These are phyloP conservation scores for Drosophila koepferae DNA, from an alignment of 2,888 invertebrate genomes.

Conservation along the genomic window DNA sequence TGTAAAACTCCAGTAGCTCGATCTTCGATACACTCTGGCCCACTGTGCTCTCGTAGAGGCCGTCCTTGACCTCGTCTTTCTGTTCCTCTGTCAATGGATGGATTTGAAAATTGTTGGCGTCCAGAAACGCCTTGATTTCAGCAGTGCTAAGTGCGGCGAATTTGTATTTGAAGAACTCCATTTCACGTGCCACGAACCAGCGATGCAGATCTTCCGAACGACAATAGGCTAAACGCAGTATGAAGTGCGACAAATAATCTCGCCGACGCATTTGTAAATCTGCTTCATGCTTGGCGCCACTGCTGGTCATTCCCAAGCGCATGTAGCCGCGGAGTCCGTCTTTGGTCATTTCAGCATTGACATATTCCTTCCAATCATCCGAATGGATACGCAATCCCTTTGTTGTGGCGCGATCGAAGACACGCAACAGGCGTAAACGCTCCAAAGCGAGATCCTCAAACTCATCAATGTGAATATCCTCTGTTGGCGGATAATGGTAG, in stretches of 20 bases:
- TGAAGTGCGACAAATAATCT: slow-evolving; percentile 97
- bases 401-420: slow-evolving; percentile 90
- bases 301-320: slow-evolving; percentile 86
- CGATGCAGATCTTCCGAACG: slow-evolving; percentile 92
- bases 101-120: slow-evolving; percentile 89
- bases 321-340: slow-evolving; percentile 89
- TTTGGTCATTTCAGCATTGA: slow-evolving; percentile 88
- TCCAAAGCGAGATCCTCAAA: slow-evolving; percentile 95
- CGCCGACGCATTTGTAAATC: slow-evolving; percentile 89
- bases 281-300: slow-evolving; percentile 86
- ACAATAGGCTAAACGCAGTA: slow-evolving; percentile 96
- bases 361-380: slow-evolving; percentile 89
- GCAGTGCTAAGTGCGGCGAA: slow-evolving; percentile 87
- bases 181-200: slow-evolving; percentile 96
- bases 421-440: slow-evolving; percentile 91
- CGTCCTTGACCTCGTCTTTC: slow-evolving; percentile 87
- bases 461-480: slow-evolving; percentile 91
- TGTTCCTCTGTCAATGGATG: slow-evolving; percentile 89
- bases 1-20: slow-evolving; percentile 90
- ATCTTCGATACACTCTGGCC: slow-evolving; percentile 87
- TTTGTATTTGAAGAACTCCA: slow-evolving; percentile 94
- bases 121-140: slow-evolving; percentile 89
- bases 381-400: slow-evolving; percentile 88
- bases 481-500: slow-evolving; percentile 91
- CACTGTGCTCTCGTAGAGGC: slow-evolving; percentile 88